A percentile compares a stretch with the other conserved stretches of the same genome.
Conservation (phyloP, 2,113 vertebrate species). For the Aptenodytes patagonicus region DNA sequence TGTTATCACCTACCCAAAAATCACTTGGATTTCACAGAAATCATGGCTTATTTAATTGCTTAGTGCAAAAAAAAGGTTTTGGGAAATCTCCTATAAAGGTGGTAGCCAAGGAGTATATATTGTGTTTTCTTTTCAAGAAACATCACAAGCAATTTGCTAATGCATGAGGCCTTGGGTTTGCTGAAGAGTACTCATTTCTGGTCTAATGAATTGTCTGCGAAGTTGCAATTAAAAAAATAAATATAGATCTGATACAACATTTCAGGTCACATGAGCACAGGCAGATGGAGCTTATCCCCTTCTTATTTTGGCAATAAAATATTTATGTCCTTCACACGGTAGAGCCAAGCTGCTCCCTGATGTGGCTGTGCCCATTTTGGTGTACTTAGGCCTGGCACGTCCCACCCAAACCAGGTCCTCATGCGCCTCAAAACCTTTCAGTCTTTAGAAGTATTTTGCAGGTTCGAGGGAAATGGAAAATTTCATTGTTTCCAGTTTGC, state of each 20-base stretch:
- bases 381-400: not conserved
- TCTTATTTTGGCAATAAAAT: not conserved
- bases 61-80: not conserved
- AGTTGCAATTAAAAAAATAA: not conserved
- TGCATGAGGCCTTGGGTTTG: not conserved
- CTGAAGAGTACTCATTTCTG: not conserved
- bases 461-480: not conserved
- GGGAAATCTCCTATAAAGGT: not conserved
- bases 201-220: not conserved
- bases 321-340: fast-evolving
- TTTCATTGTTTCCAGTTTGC: not conserved
- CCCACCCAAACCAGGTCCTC: not conserved
- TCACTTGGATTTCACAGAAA: not conserved
- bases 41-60: not conserved
- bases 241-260: not conserved
- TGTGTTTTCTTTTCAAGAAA: not conserved
- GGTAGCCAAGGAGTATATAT: not conserved
- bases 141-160: not conserved
- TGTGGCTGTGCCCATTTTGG: not conserved
- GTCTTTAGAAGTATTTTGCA: not conserved
- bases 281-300: not conserved
- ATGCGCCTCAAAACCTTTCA: not conserved
- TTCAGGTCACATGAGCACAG: not conserved
- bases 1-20: not conserved
- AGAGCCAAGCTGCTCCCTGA: not conserved